These are phyloP conservation scores for Spermophilus dauricus DNA, from an alignment of 2,113 vertebrate genomes.

Conservation along the genomic window DNA sequence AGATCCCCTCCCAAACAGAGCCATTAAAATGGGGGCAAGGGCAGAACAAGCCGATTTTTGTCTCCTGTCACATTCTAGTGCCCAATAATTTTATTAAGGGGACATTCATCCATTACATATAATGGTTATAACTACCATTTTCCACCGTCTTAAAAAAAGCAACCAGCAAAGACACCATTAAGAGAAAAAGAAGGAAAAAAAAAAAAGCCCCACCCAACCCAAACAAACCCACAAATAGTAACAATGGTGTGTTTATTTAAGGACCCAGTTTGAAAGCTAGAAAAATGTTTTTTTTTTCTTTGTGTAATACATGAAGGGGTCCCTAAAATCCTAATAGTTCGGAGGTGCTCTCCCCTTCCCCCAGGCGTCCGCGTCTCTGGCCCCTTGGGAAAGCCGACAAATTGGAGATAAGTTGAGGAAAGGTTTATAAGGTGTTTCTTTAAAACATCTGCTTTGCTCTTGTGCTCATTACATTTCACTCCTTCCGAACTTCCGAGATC, in stretches of 20 bases:
- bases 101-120: conserved; percentile 66
- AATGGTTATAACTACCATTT: conserved; percentile 72
- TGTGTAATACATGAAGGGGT: conserved; percentile 62
- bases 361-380: not conserved
- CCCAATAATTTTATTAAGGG: conserved; percentile 71
- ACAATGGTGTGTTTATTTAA: conserved; percentile 77
- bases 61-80: conserved; percentile 78
- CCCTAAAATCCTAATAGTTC: conserved; percentile 66
- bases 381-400: conserved; percentile 67
- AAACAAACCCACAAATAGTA: conserved; percentile 73
- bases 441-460: conserved; percentile 79
- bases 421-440: conserved; percentile 80
- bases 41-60: conserved; percentile 44
- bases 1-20: conserved; percentile 73
- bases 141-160: conserved; percentile 68
- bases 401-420: conserved; percentile 80
- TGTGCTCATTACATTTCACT: conserved; percentile 78
- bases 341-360: not conserved
- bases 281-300: conserved; percentile 74
- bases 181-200: not conserved
- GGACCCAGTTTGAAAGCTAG: conserved; percentile 58
- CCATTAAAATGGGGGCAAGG: conserved; percentile 61
- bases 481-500: conserved; percentile 70
- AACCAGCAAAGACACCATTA: conserved; percentile 59
- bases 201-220: conserved; percentile 63